These are phyloP conservation scores for Hyppa rectilinea DNA, from an alignment of 2,888 invertebrate genomes.

Conservation along the genomic window DNA sequence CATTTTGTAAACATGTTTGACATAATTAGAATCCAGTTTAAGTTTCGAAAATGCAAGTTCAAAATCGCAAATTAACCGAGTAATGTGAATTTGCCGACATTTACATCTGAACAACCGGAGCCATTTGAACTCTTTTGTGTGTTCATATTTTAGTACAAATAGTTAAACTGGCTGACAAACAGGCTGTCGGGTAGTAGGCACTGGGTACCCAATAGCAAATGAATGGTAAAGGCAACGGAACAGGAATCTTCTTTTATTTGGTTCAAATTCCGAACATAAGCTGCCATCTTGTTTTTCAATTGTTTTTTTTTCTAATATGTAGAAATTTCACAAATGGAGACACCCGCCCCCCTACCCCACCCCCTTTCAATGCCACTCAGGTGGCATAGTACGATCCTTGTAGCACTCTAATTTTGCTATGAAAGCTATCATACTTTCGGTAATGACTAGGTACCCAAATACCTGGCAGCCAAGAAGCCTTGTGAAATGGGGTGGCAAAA, in stretches of 20 bases:
- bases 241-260: background rate
- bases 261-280: background rate
- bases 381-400: too few relatives aligned
- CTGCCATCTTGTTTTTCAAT: background rate
- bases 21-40: background rate
- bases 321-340: background rate
- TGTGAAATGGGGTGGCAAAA: background rate
- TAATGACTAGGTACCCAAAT: too few relatives aligned
- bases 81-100: slow-evolving; percentile 9
- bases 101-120: background rate
- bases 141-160: slow-evolving; percentile 28
- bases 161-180: background rate
- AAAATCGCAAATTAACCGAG: slow-evolving; percentile 9
- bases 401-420: too few relatives aligned
- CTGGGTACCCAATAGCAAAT: background rate
- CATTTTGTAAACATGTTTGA: background rate
- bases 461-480: too few relatives aligned
- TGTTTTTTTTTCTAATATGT: too few relatives aligned
- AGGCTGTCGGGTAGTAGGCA: background rate
- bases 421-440: too few relatives aligned
- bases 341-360: too few relatives aligned
- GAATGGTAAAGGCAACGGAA: background rate
- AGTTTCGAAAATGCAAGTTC: slow-evolving; percentile 6
- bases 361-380: too few relatives aligned
- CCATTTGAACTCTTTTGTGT: slow-evolving; percentile 7